Evolutionary conservation across 2,797 vertebrate species (phyloP), one percentile per base, ranked within the genome.

Genomic region (Petrocephalus schoutedeni): DNA sequence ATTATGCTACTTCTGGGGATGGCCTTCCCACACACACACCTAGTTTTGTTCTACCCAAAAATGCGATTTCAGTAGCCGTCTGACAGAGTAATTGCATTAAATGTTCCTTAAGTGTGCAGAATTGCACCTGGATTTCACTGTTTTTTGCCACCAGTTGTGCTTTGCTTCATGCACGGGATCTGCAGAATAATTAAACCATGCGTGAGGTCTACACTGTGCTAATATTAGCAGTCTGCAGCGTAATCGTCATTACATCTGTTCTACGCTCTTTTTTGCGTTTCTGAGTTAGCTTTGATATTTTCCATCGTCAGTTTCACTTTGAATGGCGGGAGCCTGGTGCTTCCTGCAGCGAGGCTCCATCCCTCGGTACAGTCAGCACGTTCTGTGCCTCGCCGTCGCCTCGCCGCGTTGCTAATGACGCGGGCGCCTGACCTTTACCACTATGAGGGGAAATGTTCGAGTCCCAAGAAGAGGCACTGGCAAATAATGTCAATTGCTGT

Each of bases 261-360:
- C 19, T 32, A 0, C 2, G 16, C 21, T 45, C 41, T 56, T 86
- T 21, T 41, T 56, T 51, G 41, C 4, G 82, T 41, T 53, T 67
- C 67, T 53, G 21, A 36, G 28, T 41, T 61, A 19, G 23, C 71
- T 61, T 85, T 36, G 19, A 86, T 83, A 87, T 89, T 90, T 90
- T 90, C 89, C 86, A 89, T 87, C 85, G 64, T 87, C 86, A 91
- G 58, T 88, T 91, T 88, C 90, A 84, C 84, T 90, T 89, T 93
- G 85, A 92, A 74, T 84, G 87, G 86, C 82, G 49, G 49, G n/a
- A 86, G 51, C 8, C 83, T 83, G 2, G 64, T 53, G 53, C 77
- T 90, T 90, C 87, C 88, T 89, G 89, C 86, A 77, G 54, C 53
- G 41, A 54, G 32, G 36, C 5, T 3, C 36, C n/a, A 28, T 61